phyloP scores from a whole-genome alignment of 2,113 vertebrate species.

The Sylvilagus bachmani region DNA sequence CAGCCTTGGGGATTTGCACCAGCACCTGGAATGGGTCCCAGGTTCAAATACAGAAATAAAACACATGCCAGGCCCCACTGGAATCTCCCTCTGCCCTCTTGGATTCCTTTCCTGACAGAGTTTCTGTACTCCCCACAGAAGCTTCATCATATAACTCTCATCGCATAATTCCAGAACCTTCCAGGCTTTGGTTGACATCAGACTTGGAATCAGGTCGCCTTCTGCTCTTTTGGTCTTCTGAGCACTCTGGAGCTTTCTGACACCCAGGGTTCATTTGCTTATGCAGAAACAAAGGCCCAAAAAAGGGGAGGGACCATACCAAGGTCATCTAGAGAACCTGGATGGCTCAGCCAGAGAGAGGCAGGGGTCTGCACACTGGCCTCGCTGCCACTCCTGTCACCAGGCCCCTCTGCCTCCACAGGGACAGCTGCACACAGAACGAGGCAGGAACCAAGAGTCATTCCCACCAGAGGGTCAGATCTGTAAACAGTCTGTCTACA shows the following conservation, averaged over 20 bases:
- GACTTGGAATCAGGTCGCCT: conserved; percentile 11
- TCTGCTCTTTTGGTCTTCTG: conserved; percentile 10
- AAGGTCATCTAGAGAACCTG: neutral
- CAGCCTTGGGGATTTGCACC: neutral
- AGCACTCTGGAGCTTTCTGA: neutral
- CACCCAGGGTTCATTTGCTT: neutral
- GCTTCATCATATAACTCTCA: neutral
- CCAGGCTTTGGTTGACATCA: conserved; percentile 31
- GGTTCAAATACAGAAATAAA: neutral
- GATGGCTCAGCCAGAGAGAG: neutral
- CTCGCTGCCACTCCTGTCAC: neutral
- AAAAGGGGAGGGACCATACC: neutral
- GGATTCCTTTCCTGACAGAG: neutral
- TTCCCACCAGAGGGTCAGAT: conserved; percentile 27
- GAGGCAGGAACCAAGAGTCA: neutral
- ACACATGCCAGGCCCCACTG: neutral
- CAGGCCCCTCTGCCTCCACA: neutral
- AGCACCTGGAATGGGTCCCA: neutral
- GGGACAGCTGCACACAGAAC: neutral
- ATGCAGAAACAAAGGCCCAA: neutral
- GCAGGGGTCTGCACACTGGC: neutral
- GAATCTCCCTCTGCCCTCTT: neutral
- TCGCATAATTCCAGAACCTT: neutral
- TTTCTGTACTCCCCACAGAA: conserved; percentile 27
- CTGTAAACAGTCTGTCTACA: neutral